Conservation (phyloP, 2,888 invertebrate species). For the Drosophila anomalata region DNA sequence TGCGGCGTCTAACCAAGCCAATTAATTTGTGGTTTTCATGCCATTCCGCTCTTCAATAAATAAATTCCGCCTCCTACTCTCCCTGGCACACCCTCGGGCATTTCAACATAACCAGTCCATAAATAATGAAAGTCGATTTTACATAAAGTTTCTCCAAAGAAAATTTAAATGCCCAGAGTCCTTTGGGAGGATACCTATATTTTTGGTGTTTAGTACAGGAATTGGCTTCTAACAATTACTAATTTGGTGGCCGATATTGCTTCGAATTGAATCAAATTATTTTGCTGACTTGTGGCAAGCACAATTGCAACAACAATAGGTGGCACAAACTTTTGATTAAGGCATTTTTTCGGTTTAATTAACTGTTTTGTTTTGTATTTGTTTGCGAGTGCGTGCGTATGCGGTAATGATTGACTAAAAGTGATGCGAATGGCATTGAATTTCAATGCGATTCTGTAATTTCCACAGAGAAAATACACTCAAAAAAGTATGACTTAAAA, state of each 20-base stretch:
- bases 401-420: constrained; percentile 6
- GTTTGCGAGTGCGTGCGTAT: background rate
- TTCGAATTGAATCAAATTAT: constrained; percentile 31
- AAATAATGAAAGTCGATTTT: constrained; percentile 30
- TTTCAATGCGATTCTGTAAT: background rate
- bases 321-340: constrained; percentile 43
- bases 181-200: background rate
- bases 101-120: constrained; percentile 23
- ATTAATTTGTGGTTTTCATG: constrained; percentile 63
- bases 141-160: constrained; percentile 7
- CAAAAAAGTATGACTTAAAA: background rate
- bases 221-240: background rate
- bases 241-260: constrained; percentile 18
- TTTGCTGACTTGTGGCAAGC: constrained; percentile 34
- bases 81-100: constrained; percentile 27
- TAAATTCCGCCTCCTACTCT: constrained; percentile 23
- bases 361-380: constrained; percentile 47
- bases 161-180: background rate
- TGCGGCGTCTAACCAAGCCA: constrained; percentile 53
- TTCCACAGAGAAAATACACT: background rate
- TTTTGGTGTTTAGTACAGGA: background rate
- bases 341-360: constrained; percentile 53
- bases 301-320: constrained; percentile 27
- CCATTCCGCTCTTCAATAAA: constrained; percentile 46
- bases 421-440: background rate